A percentile compares a stretch with the other conserved stretches of the same genome.
Conservation (phyloP, 2,797 vertebrate species). For the Neosilurus hyrtlii region DNA sequence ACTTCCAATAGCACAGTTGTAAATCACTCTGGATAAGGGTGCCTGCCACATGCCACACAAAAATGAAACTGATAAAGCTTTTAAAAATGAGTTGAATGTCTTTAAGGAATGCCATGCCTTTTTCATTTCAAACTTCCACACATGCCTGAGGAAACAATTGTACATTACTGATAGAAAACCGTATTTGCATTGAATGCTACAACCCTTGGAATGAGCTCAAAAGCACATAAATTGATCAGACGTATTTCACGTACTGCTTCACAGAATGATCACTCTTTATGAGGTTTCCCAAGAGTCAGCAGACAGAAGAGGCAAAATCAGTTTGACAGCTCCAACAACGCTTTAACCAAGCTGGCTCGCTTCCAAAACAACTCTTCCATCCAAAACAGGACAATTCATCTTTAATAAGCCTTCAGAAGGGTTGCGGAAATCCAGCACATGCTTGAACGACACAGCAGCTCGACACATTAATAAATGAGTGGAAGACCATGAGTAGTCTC, state of each 20-base stretch:
- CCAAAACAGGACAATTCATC: constrained; percentile 59
- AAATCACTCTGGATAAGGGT: no score
- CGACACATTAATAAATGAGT: constrained; percentile 8
- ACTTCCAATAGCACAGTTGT: no score
- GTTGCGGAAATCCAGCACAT: constrained; percentile 40
- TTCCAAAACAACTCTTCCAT: constrained; percentile 39
- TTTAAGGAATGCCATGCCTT: neutral
- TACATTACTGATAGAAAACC: neutral
- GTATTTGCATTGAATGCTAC: neutral
- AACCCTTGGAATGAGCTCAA: constrained; percentile 37
- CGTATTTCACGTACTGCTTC: constrained; percentile 56
- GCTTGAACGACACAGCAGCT: neutral
- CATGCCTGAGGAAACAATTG: neutral
- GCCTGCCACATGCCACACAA: no score
- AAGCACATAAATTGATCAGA: constrained; percentile 61
- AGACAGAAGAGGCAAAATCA: constrained; percentile 71
- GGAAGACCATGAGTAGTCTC: constrained; percentile 25
- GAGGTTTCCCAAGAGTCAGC: constrained; percentile 69
- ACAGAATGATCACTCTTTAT: constrained; percentile 62
- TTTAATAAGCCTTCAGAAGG: constrained; percentile 58
- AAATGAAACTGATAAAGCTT: neutral
- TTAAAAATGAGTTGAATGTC: neutral
- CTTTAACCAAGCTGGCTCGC: constrained; percentile 33
- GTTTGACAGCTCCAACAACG: constrained; percentile 73
- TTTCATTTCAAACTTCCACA: neutral